phyloP scores from a whole-genome alignment of 2,797 vertebrate species.

The Lycodopsis pacificus region DNA sequence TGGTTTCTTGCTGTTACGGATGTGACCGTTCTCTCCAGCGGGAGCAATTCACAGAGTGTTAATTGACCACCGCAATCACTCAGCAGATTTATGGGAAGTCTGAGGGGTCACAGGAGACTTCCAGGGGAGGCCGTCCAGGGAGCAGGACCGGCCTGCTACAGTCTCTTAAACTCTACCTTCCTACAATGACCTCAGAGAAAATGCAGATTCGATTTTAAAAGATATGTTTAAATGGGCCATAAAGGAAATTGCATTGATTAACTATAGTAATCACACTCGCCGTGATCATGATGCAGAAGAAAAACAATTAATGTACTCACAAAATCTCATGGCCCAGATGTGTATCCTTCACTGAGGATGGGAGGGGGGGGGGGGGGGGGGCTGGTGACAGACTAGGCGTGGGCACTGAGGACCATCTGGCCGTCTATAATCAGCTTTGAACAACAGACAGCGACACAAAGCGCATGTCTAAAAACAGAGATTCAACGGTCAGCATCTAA shows the following conservation, averaged over 20 bases:
- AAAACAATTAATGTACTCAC: slow-evolving; percentile 15
- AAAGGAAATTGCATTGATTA: slow-evolving; percentile 27
- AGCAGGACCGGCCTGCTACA: slow-evolving; percentile 40
- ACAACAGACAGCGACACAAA: slow-evolving; percentile 57
- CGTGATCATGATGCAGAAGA: slow-evolving; percentile 12
- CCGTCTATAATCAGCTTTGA: slow-evolving; percentile 79
- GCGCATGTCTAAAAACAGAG: slow-evolving; percentile 53
- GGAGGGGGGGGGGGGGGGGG: slow-evolving; percentile 36
- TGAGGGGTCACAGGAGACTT: slow-evolving; percentile 74
- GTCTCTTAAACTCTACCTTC: slow-evolving; percentile 60
- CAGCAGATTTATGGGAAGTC: slow-evolving; percentile 77
- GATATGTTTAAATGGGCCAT: slow-evolving; percentile 36
- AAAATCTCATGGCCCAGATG: slow-evolving; percentile 77
- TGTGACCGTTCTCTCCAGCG: slow-evolving; percentile 72
- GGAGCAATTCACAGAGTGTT: slow-evolving; percentile 78
- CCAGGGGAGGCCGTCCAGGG: slow-evolving; percentile 64
- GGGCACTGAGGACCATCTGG: slow-evolving; percentile 74
- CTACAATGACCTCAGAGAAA: slow-evolving; percentile 52
- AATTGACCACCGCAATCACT: slow-evolving; percentile 82
- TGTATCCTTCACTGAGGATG: slow-evolving; percentile 43
- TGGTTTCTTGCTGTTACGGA: slow-evolving; percentile 73
- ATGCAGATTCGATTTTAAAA: slow-evolving; percentile 32
- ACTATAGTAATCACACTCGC: slow-evolving; percentile 7
- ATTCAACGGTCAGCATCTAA: background rate
- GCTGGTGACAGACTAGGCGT: slow-evolving; percentile 47